These are phyloP conservation scores for Pristiophorus japonicus DNA, from an alignment of 2,113 vertebrate species.

Conservation along the genomic window DNA sequence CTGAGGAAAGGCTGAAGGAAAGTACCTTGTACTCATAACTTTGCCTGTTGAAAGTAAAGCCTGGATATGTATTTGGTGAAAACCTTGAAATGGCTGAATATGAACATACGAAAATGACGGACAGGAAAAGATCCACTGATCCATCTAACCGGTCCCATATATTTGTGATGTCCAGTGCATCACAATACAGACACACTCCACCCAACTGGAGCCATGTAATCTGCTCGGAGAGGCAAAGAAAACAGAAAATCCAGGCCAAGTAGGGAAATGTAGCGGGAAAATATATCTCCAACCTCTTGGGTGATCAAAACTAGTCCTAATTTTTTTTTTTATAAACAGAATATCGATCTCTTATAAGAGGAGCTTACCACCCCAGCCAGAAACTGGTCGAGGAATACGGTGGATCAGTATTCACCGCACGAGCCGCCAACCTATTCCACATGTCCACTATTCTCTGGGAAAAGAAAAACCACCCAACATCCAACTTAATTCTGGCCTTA, in stretches of 20 bases:
- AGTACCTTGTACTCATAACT: not conserved
- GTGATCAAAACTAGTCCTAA: not conserved
- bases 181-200: not conserved
- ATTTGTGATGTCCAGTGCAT: not conserved
- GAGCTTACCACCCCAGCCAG: not conserved
- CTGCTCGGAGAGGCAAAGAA: not conserved
- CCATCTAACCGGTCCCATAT: not conserved
- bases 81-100: not conserved
- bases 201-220: not conserved
- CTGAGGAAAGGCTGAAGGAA: not conserved
- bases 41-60: not conserved
- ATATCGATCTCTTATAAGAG: too few relatives aligned
- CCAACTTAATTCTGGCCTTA: too few relatives aligned
- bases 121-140: not conserved
- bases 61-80: not conserved
- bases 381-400: not conserved
- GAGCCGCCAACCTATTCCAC: too few relatives aligned
- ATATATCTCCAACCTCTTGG: not conserved
- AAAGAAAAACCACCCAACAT: too few relatives aligned
- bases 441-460: too few relatives aligned
- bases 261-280: too few relatives aligned
- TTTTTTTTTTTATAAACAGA: too few relatives aligned
- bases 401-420: too few relatives aligned
- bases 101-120: not conserved
- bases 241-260: not conserved